Conservation (phyloP, 2,113 vertebrate species). For the Microtus montanus region DNA sequence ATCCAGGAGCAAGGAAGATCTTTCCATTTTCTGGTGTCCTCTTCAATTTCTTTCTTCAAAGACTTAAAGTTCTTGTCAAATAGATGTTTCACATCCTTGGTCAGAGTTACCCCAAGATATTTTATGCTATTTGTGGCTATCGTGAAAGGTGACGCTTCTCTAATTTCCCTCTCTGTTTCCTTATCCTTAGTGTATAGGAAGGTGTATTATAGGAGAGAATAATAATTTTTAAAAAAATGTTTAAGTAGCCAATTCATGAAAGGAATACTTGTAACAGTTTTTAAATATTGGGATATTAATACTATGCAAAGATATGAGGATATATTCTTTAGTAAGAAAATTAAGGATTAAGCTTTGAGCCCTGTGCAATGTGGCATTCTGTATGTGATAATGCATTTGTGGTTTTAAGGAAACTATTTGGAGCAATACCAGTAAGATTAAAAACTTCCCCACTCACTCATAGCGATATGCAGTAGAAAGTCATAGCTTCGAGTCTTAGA, state of each 20-base stretch:
- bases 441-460: background rate
- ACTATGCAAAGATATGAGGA: background rate
- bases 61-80: too few relatives aligned
- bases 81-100: too few relatives aligned
- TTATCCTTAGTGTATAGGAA: too few relatives aligned
- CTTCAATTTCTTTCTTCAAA: too few relatives aligned
- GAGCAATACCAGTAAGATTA: background rate
- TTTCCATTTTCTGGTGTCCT: too few relatives aligned
- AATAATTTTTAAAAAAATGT: background rate
- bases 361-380: background rate
- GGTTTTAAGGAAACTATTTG: background rate
- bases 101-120: too few relatives aligned
- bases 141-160: too few relatives aligned
- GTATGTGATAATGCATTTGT: background rate
- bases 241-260: background rate
- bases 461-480: background rate
- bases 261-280: background rate
- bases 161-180: too few relatives aligned
- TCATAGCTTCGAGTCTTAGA: background rate
- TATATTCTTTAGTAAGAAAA: background rate
- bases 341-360: background rate
- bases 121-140: too few relatives aligned
- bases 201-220: background rate
- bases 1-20: too few relatives aligned
- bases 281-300: background rate